Conservation (phyloP, 2,888 invertebrate species). For the Prosopocoilus inquinatus region DNA sequence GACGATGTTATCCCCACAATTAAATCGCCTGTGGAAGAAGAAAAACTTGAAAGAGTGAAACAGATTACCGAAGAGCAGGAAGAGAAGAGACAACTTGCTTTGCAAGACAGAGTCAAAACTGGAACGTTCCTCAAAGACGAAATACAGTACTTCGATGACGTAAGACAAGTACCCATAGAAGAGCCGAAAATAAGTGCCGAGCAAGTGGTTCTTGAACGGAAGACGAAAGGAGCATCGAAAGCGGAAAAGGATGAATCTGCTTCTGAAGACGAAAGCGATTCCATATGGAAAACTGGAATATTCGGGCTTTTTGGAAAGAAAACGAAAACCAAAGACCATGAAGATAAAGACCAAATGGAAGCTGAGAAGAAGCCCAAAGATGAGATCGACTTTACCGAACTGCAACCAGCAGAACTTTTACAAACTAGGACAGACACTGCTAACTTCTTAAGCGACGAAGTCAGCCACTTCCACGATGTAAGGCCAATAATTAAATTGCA, state of each 20-base stretch:
- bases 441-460: slow-evolving; percentile 17
- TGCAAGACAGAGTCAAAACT: slow-evolving; percentile 31
- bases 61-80: slow-evolving; percentile 1
- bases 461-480: slow-evolving; percentile 16
- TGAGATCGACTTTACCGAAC: not conserved
- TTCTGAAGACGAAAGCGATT: slow-evolving; percentile 25
- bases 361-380: slow-evolving; percentile 13
- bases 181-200: slow-evolving; percentile 1
- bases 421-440: slow-evolving; percentile 9
- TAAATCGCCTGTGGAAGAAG: not conserved
- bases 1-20: slow-evolving; percentile 7
- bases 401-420: slow-evolving; percentile 3
- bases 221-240: not conserved
- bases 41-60: not conserved
- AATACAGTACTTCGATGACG: slow-evolving; percentile 26
- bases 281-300: slow-evolving; percentile 29
- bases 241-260: not conserved
- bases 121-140: slow-evolving; percentile 30
- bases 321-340: slow-evolving; percentile 10
- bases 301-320: slow-evolving; percentile 31
- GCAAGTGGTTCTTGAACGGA: slow-evolving; percentile 5
- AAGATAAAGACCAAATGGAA: slow-evolving; percentile 11
- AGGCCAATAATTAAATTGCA: slow-evolving; percentile 9
- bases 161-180: slow-evolving; percentile 15
- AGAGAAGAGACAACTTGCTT: slow-evolving; percentile 13